These are phyloP conservation scores for Sinocyclocheilus maitianheensis DNA, from an alignment of 2,113 vertebrate species.

Conservation along the genomic window DNA sequence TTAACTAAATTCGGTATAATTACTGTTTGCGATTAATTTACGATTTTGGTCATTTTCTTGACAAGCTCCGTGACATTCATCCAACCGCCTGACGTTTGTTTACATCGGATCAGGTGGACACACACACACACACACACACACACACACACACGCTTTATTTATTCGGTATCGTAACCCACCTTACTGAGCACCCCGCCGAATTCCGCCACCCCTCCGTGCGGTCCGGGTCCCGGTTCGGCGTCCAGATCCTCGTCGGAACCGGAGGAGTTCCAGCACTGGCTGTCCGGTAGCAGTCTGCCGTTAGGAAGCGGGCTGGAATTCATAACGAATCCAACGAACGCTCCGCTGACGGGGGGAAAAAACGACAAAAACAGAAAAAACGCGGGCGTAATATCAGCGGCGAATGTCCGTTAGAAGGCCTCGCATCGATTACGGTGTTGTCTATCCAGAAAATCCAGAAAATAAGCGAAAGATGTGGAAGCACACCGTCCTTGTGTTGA, in stretches of 20 bases:
- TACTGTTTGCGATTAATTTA: neutral
- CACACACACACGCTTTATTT: neutral
- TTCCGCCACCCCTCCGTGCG: slow-evolving; percentile 77
- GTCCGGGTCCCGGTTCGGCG: slow-evolving; percentile 85
- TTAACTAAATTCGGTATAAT: neutral
- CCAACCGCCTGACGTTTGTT: slow-evolving; percentile 24
- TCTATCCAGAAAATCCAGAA: slow-evolving; percentile 10
- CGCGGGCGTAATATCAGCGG: neutral
- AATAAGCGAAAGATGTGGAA: slow-evolving; percentile 11
- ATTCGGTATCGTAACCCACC: slow-evolving; percentile 67
- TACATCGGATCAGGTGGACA: slow-evolving; percentile 37
- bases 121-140: neutral
- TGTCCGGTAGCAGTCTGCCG: slow-evolving; percentile 85
- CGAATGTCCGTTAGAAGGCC: neutral
- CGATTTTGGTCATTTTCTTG: neutral
- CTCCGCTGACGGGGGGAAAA: neutral
- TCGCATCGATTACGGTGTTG: slow-evolving; percentile 28
- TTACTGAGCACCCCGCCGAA: slow-evolving; percentile 92
- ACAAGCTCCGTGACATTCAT: neutral
- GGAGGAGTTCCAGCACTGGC: slow-evolving; percentile 91
- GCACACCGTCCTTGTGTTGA: slow-evolving; percentile 18
- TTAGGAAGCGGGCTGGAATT: slow-evolving; percentile 57
- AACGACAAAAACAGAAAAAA: neutral
- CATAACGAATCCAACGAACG: slow-evolving; percentile 35
- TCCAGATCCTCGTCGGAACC: slow-evolving; percentile 94